Evolutionary conservation across 2,888 invertebrate genomes (phyloP).

Genomic region (Sympetrum striolatum): DNA sequence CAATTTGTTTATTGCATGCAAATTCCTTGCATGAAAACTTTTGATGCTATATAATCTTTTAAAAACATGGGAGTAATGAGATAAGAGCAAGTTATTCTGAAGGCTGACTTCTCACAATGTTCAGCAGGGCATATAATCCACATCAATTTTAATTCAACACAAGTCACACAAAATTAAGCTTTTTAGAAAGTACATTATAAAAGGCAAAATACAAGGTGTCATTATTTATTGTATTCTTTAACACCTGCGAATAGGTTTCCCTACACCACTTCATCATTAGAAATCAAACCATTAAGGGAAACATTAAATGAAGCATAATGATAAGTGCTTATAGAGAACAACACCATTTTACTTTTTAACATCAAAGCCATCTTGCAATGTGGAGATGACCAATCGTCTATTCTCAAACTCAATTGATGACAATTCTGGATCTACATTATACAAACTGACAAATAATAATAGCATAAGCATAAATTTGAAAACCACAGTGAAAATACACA

Average conservation of each 20-base stretch:
- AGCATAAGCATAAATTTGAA: slow-evolving; percentile 28
- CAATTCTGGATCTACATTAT: slow-evolving; percentile 14
- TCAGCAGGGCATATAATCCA: slow-evolving; percentile 40
- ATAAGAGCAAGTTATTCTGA: slow-evolving; percentile 35
- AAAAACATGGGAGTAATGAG: slow-evolving; percentile 44
- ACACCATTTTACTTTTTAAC: slow-evolving; percentile 22
- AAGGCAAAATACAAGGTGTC: slow-evolving; percentile 25
- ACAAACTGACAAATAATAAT: slow-evolving; percentile 27
- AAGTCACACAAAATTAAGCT: slow-evolving; percentile 35
- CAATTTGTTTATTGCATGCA: slow-evolving; percentile 40
- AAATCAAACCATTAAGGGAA: slow-evolving; percentile 27
- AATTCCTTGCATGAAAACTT: slow-evolving; percentile 30
- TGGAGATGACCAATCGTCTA: slow-evolving; percentile 19
- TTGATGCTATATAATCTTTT: slow-evolving; percentile 41
- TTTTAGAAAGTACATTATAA: neutral
- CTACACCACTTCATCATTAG: slow-evolving; percentile 29
- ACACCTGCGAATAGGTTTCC: slow-evolving; percentile 30
- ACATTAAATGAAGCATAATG: slow-evolving; percentile 24
- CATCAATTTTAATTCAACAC: slow-evolving; percentile 12
- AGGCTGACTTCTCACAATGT: slow-evolving; percentile 34
- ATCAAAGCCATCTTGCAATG: slow-evolving; percentile 30
- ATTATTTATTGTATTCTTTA: neutral
- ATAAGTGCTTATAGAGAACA: slow-evolving; percentile 25
- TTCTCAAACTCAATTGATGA: slow-evolving; percentile 1
- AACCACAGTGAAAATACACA: slow-evolving; percentile 32